Evolutionary conservation across 2,888 invertebrate genomes (phyloP).

Genomic region (Platycnemis pennipes): DNA sequence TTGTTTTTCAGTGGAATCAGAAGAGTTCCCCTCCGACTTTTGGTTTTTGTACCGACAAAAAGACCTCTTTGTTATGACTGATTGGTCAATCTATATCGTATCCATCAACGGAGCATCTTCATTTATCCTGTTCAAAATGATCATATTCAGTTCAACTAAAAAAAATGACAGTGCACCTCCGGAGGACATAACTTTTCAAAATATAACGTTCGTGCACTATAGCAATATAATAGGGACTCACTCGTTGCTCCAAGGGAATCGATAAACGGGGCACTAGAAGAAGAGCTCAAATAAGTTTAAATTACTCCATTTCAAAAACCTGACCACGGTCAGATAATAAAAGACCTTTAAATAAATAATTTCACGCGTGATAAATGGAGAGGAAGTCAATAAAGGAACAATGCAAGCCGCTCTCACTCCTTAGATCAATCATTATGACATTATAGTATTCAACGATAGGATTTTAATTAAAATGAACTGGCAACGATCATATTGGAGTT

Average conservation of each 20-base stretch:
- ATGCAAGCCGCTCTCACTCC: not conserved
- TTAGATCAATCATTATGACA: not conserved
- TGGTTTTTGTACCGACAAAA: no score
- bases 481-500: not conserved
- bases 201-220: not conserved
- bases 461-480: not conserved
- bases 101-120: not conserved
- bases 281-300: not conserved
- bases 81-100: not conserved
- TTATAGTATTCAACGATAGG: not conserved
- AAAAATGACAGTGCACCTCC: not conserved
- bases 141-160: not conserved
- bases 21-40: no score
- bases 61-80: no score
- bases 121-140: not conserved
- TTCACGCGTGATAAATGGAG: not conserved
- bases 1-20: no score
- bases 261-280: not conserved
- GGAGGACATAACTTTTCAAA: not conserved
- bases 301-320: not conserved
- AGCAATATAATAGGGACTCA: not conserved
- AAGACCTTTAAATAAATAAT: not conserved
- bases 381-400: not conserved
- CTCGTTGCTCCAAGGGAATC: not conserved
- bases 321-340: not conserved